These are phyloP conservation scores for Mola mola DNA, from an alignment of 2,113 vertebrate genomes.

Conservation along the genomic window DNA sequence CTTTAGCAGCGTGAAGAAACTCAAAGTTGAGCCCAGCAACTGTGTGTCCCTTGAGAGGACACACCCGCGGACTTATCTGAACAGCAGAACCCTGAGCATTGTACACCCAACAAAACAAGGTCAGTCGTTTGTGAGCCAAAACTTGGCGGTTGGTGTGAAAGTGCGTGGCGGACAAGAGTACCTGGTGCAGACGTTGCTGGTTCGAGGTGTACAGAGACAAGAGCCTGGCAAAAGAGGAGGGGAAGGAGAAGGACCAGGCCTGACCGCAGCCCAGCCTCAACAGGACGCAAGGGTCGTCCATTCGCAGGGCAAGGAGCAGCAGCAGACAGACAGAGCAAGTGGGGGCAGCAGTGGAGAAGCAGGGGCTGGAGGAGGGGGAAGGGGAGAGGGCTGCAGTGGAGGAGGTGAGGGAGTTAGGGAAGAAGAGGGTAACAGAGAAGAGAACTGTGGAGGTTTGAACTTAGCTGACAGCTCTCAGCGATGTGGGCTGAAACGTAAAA, in stretches of 20 bases:
- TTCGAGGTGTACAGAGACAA: constrained; percentile 89
- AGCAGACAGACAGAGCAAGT: constrained; percentile 75
- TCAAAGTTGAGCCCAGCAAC: constrained; percentile 98
- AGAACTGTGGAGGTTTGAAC: constrained; percentile 82
- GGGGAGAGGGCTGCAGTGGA: constrained; percentile 78
- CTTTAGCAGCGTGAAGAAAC: constrained; percentile 99
- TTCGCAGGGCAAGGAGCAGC: constrained; percentile 66
- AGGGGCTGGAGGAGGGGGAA: constrained; percentile 79
- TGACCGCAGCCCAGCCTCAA: constrained; percentile 51
- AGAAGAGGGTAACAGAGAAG: constrained; percentile 68
- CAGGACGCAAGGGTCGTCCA: constrained; percentile 65
- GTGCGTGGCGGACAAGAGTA: constrained; percentile 83
- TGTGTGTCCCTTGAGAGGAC: constrained; percentile 96
- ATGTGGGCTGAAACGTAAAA: constrained; percentile 99
- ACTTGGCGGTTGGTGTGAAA: constrained; percentile 74
- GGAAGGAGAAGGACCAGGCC: constrained; percentile 40
- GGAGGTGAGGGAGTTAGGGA: constrained; percentile 60
- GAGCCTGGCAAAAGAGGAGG: constrained; percentile 67
- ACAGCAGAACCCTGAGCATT: constrained; percentile 92
- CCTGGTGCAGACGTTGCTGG: constrained; percentile 89
- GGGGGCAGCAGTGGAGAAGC: constrained; percentile 81
- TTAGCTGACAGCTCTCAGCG: constrained; percentile 89
- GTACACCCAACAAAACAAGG: constrained; percentile 87
- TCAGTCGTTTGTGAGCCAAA: constrained; percentile 89
- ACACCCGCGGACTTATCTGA: constrained; percentile 92